Evolutionary conservation across 2,888 invertebrate species (phyloP).

Genomic region (Abrostola tripartita): DNA sequence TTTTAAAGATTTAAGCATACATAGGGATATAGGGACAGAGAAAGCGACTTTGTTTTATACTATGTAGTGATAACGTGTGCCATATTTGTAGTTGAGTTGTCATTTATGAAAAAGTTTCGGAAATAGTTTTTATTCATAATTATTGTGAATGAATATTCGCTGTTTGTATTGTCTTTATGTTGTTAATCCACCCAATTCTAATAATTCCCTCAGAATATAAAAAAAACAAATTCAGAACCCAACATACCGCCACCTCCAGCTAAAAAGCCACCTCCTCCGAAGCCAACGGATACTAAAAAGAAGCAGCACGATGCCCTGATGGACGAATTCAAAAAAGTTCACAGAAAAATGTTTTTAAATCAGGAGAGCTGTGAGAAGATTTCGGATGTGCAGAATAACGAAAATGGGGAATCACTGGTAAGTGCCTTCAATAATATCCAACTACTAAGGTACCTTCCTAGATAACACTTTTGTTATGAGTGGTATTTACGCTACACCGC

Average conservation of each 20-base stretch:
- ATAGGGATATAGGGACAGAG: too few relatives aligned
- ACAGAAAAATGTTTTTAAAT: conserved; percentile 94
- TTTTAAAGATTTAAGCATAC: too few relatives aligned
- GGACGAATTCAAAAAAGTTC: conserved; percentile 96
- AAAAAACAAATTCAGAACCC: conserved; percentile 65
- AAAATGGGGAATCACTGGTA: conserved; percentile 65
- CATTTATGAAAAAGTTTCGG: too few relatives aligned
- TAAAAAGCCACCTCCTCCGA: conserved; percentile 73
- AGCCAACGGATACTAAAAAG: conserved; percentile 89
- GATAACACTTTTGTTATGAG: background rate
- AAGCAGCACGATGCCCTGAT: conserved; percentile 93
- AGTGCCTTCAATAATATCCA: conserved; percentile 47
- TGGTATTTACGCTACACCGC: background rate
- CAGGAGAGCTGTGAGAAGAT: conserved; percentile 64
- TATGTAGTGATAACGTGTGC: too few relatives aligned
- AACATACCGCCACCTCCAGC: conserved; percentile 62
- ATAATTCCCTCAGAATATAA: conserved; percentile 72
- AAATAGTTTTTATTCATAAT: background rate
- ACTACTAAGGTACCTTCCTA: too few relatives aligned
- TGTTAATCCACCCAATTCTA: background rate
- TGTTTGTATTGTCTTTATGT: background rate
- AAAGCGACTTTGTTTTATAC: too few relatives aligned
- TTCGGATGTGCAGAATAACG: conserved; percentile 28
- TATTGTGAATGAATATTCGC: background rate
- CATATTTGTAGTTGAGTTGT: too few relatives aligned